phyloP scores from a whole-genome alignment of 2,797 vertebrate species.

The Acestrorhynchus altus region DNA sequence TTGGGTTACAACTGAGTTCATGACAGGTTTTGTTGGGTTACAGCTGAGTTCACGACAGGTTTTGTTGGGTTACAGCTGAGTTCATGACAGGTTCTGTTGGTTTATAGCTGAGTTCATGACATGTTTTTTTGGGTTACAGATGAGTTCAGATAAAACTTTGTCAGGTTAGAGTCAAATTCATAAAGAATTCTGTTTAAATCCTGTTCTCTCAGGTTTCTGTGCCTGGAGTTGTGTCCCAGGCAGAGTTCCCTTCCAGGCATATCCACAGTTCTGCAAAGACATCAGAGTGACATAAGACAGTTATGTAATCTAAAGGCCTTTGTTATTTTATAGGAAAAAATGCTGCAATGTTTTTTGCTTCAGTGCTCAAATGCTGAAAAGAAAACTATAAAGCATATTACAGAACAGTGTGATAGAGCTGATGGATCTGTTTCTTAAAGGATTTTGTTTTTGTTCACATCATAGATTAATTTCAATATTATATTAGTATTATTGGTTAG shows the following conservation, averaged over 20 bases:
- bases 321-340: slow-evolving; percentile 42
- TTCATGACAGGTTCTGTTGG: neutral
- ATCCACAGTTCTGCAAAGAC: slow-evolving; percentile 63
- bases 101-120: neutral
- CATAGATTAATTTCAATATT: no score
- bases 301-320: slow-evolving; percentile 65
- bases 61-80: neutral
- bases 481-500: no score
- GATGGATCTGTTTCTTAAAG: slow-evolving; percentile 27
- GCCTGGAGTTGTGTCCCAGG: neutral
- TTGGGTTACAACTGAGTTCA: neutral
- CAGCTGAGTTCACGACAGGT: neutral
- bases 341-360: slow-evolving; percentile 13
- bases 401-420: slow-evolving; percentile 11
- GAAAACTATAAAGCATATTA: neutral
- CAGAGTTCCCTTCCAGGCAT: slow-evolving; percentile 61
- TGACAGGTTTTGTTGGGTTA: neutral
- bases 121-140: neutral
- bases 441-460: neutral
- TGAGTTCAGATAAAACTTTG: neutral
- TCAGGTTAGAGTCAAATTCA: no score
- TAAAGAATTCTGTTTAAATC: neutral
- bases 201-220: neutral
- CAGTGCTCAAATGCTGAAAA: neutral
- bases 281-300: slow-evolving; percentile 55